Evolutionary conservation across 2,797 vertebrate species (phyloP).

Genomic region (Falco columbarius): DNA sequence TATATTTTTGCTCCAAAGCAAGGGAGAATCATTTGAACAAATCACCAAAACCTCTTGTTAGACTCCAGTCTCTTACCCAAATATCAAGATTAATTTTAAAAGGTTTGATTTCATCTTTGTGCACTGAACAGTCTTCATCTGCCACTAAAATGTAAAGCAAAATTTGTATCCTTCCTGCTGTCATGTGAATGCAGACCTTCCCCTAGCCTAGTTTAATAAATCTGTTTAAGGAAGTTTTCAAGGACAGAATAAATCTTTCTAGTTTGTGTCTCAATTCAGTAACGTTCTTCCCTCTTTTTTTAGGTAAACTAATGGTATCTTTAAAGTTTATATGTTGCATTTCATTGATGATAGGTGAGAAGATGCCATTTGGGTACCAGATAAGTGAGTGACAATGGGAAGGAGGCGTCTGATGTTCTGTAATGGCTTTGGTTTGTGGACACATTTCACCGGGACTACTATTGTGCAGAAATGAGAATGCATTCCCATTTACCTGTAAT

Average conservation of each 20-base stretch:
- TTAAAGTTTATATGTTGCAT: neutral
- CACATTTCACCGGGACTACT: neutral
- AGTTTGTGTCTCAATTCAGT: neutral
- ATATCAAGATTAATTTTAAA: neutral
- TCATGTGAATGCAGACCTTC: neutral
- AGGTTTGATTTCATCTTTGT: neutral
- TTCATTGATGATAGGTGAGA: neutral
- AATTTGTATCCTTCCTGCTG: neutral
- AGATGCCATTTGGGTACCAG: neutral
- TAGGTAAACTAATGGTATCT: neutral
- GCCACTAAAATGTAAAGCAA: neutral
- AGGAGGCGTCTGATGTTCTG: neutral
- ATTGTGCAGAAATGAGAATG: neutral
- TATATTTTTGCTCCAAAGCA: neutral
- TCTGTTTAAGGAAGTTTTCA: neutral
- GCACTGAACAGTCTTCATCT: neutral
- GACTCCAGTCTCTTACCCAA: neutral
- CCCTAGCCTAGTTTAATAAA: neutral
- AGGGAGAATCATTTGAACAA: neutral
- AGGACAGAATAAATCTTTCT: neutral
- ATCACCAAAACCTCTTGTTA: neutral
- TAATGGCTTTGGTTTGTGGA: neutral
- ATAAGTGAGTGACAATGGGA: neutral
- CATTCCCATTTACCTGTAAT: neutral
- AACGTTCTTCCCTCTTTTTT: neutral